phyloP scores from a whole-genome alignment of 2,888 invertebrate species.

The Caenorhabditis sp. region DNA sequence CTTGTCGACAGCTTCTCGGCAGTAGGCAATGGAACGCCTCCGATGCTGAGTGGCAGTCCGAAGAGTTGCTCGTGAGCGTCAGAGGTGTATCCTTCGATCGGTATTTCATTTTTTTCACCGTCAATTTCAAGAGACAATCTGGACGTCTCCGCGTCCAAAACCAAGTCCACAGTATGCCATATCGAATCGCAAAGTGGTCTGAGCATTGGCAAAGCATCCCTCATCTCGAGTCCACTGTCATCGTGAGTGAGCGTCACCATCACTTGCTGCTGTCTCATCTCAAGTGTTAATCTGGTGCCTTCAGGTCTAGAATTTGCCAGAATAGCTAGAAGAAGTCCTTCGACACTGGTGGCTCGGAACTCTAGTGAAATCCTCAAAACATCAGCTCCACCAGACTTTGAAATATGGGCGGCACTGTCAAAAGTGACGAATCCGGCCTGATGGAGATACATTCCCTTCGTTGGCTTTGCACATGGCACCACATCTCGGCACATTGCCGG shows the following conservation, averaged over 20 bases:
- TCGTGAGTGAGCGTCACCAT: conserved; percentile 54
- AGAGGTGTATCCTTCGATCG: conserved; percentile 35
- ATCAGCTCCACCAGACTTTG: not conserved
- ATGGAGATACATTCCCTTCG: conserved; percentile 75
- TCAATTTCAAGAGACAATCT: conserved; percentile 47
- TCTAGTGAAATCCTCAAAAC: conserved; percentile 58
- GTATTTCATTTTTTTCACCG: conserved; percentile 49
- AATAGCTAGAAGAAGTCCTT: conserved; percentile 65
- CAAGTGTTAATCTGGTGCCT: conserved; percentile 48
- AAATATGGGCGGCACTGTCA: conserved; percentile 30
- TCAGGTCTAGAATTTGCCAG: conserved; percentile 59
- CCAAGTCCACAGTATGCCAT: conserved; percentile 74
- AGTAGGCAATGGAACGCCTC: conserved; percentile 66
- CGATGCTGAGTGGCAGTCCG: conserved; percentile 71
- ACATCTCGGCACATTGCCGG: conserved; percentile 69
- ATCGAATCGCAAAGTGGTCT: conserved; percentile 71
- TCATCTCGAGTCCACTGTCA: conserved; percentile 40
- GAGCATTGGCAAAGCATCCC: conserved; percentile 57
- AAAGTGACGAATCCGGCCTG: conserved; percentile 78
- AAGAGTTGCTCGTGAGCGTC: conserved; percentile 63
- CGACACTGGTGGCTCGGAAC: conserved; percentile 50
- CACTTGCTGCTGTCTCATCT: conserved; percentile 52
- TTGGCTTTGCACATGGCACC: conserved; percentile 71
- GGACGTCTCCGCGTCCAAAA: conserved; percentile 47
- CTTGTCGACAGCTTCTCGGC: conserved; percentile 50